Evolutionary conservation across 2,797 vertebrate genomes (phyloP), one percentile per base, ranked within the genome.

Genomic region (Pterois miles): DNA sequence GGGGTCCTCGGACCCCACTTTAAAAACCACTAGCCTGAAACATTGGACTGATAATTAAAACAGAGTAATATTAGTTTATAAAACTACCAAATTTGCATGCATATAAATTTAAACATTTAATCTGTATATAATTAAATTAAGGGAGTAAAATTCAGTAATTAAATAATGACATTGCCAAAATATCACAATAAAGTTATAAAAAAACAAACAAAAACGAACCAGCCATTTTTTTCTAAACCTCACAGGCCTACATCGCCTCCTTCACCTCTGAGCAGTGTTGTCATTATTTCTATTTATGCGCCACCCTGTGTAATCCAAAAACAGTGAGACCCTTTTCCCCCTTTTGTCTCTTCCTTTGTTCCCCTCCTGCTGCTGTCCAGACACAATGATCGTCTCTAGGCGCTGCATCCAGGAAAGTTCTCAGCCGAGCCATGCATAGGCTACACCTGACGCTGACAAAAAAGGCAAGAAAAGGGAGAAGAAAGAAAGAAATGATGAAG

Each of bases 321-420:
- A 83, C 71, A 82, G 79, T 20, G 67, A 74, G 43, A 78, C 48
- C 57, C 33, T 62, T 33, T 48, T 46, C 34, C 7, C 25, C 14
- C 60, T 78, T 88, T 81, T 81, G 83, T 83, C 86, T 86, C 73
- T 67, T 58, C 74, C 88, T 93, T 92, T 92, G 89, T 92, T 89
- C 76, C 68, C 71, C 74, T 83, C 72, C 76, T 83, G 81, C 76
- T 70, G 88, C 80, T 86, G 82, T 78, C 82, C 91, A 92, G 90
- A 92, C 91, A 92, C 91, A 92, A 93, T 85, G 75, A 80, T 34
- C 23, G 78, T 85, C 85, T 84, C 78, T 78, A 76, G 53, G 58
- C 65, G 6, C 34, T 65, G 84, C 69, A 78, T 62, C 64, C 79
- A 84, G 73, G 59, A 82, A 89, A 90, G 81, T 88, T 91, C 82